A percentile compares a stretch with the other conserved stretches of the same genome.
Conservation (phyloP, 2,888 invertebrate genomes). For the Candidula unifasciata region DNA sequence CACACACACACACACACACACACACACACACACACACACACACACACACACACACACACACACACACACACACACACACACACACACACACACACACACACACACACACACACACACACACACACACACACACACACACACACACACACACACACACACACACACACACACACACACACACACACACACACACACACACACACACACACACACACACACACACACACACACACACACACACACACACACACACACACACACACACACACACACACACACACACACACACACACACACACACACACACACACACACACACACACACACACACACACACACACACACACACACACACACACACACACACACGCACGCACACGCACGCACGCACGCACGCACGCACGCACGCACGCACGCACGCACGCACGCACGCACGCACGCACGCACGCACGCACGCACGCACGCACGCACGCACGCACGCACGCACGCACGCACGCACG, state of each 20-base stretch:
- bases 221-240: slow-evolving; percentile 14
- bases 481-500: too few species aligned
- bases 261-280: too few species aligned
- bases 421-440: not conserved
- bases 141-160: slow-evolving; percentile 16
- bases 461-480: too few species aligned
- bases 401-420: not conserved
- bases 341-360: too few species aligned
- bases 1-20: too few species aligned
- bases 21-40: too few species aligned
- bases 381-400: slow-evolving; percentile 5
- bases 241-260: not conserved
- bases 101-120: not conserved
- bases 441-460: too few species aligned
- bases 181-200: slow-evolving; percentile 11
- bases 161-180: slow-evolving; percentile 16
- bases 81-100: too few species aligned
- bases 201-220: slow-evolving; percentile 17
- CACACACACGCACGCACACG: not conserved
- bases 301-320: too few species aligned
- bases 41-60: too few species aligned
- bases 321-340: slow-evolving; percentile 18
- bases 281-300: too few species aligned
- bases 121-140: slow-evolving; percentile 13
- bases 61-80: too few species aligned